These are phyloP conservation scores for Bos indicus DNA, from an alignment of 2,113 vertebrate species.

Conservation along the genomic window DNA sequence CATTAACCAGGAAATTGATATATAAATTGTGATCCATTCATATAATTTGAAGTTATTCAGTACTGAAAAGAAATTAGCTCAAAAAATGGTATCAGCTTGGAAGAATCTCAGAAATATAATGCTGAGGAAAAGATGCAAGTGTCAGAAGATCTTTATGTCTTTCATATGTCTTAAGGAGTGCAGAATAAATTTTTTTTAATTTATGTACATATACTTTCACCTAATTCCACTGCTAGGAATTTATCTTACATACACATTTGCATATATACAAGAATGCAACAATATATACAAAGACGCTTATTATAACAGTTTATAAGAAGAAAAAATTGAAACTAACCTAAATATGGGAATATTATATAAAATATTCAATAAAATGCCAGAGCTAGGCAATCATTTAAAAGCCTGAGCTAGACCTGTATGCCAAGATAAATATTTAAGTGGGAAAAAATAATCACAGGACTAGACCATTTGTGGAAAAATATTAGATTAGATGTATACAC, in stretches of 20 bases:
- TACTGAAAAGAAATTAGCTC: not conserved
- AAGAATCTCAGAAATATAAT: not conserved
- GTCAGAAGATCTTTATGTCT: not conserved
- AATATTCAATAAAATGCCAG: not conserved
- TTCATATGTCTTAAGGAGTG: not conserved
- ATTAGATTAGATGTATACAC: not conserved
- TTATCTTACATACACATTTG: not conserved
- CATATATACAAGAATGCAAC: not conserved
- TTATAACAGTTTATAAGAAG: not conserved
- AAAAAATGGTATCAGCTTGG: not conserved
- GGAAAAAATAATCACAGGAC: not conserved
- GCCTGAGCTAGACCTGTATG: not conserved
- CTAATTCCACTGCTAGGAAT: not conserved
- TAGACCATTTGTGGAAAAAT: not conserved
- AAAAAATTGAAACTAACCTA: not conserved
- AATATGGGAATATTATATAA: not conserved
- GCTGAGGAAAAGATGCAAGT: not conserved
- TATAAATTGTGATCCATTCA: not conserved
- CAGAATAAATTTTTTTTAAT: not conserved
- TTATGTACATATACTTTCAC: not conserved
- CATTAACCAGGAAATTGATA: not conserved
- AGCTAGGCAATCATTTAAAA: not conserved
- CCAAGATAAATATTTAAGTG: not conserved
- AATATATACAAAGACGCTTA: not conserved
- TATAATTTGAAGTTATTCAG: not conserved